These are phyloP conservation scores for Trachemys scripta DNA, from an alignment of 2,113 vertebrate genomes.

Conservation along the genomic window DNA sequence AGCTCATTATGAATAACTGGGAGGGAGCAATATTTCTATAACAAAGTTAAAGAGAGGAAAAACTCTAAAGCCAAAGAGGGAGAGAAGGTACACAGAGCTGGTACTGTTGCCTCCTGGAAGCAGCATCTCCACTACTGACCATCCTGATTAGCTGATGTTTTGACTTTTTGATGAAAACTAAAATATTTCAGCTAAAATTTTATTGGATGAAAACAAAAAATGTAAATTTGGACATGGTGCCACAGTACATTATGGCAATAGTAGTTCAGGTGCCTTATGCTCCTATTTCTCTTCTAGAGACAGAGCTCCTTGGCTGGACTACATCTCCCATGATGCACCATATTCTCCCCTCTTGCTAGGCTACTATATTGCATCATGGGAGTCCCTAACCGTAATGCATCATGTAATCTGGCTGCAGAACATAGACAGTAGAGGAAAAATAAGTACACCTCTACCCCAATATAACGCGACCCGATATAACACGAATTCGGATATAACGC, in stretches of 20 bases:
- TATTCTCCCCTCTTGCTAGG: background rate
- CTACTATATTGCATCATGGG: background rate
- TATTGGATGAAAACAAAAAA: background rate
- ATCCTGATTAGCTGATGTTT: background rate
- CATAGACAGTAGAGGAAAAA: background rate
- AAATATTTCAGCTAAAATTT: background rate
- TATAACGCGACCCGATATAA: too few relatives aligned
- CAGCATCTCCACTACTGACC: background rate
- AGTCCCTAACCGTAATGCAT: background rate
- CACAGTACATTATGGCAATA: background rate
- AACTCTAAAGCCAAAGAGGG: background rate
- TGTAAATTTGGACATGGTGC: background rate
- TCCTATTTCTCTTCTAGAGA: background rate
- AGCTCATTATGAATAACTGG: conserved; percentile 7
- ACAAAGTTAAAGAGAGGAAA: background rate
- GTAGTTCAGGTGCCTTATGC: background rate
- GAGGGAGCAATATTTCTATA: background rate
- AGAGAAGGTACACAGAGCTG: background rate
- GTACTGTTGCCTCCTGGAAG: background rate
- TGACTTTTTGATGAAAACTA: background rate
- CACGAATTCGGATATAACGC: too few relatives aligned
- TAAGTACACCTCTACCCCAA: background rate
- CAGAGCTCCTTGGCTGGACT: background rate
- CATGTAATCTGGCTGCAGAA: background rate
- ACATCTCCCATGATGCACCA: background rate